Evolutionary conservation across 2,797 vertebrate species (phyloP), one percentile per base, ranked within the genome.

Genomic region (Pseudopleuronectes americanus): DNA sequence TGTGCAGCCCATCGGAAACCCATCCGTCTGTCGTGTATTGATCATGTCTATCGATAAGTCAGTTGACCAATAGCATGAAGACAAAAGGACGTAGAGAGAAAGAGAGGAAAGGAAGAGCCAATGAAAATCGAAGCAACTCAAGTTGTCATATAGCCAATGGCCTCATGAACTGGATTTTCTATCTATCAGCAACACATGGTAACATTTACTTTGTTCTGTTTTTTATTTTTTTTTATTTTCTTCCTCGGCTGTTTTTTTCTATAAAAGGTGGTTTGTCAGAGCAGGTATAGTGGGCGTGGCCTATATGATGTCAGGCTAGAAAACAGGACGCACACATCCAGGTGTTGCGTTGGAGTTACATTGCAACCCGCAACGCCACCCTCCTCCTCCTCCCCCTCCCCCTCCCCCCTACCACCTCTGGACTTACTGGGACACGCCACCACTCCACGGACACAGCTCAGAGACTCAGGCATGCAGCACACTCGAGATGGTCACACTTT

Each of bases 301-400:
- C 96, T 97, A 95, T 96, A 95, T 94, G 96, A 97, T 96, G 62
- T 81, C 81, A 97, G 96, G 96, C 95, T 97, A 95, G 95, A 97
- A 97, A 98, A 97, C 71, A 77, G 84, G 83, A 70, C 22, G 24
- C 74, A 68, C 67, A 48, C 65, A 77, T 86, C 78, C 64, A 53
- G 73, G 58, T 51, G 31, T 73, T 68, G 75, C 54, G 22, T 62
- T 28, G 49, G 73, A 71, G 77, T 80, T 68, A 77, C 74, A 59
- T 12, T 47, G 73, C 70, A 69, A 96, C 95, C 95, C 54, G 48
- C 66, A 24, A 64, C 95, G 93, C 91, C 92, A n/a, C 45, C 51
- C 56, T 12, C 63, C 31, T 53, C 58, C 56, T 33, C 58, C 31
- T 53, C 58, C 56, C 22, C 58, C 22, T 8, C 36, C 57, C 26